Base-by-base conservation (phyloP, 2,797 vertebrate species). In the Siniperca obscura region DNA sequence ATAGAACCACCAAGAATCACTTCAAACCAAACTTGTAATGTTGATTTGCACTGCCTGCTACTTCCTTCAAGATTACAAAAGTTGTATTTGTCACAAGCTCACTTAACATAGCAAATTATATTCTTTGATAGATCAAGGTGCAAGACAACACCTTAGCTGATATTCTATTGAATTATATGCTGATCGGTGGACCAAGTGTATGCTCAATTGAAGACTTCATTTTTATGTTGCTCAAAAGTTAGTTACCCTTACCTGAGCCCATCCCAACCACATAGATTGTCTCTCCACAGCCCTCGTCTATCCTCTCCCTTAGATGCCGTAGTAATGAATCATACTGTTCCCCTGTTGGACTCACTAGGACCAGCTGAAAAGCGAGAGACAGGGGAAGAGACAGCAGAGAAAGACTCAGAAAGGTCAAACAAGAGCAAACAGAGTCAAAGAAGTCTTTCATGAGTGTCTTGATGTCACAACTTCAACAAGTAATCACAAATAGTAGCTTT, bases 211-310 rank as follows among this genome's bases (percentile, higher is more conserved):
- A 25, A 55, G 25, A 44, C 12, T 25, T n/a, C 0, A 68, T 59
- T 21, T 4, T 48, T 2, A 62, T 52, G 0, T 25, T 50, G 3
- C 1, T 56, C 3, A 3, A 17, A 13, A 36, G 61, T 25, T n/a
- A 17, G 9, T n/a, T 1, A 3, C 11, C 40, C 96, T 96, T 93
- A 98, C 98, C 97, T 94, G 97, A 98, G 81, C 98, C 97, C 94
- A 98, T 96, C 57, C 98, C 98, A 76, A 99, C 96, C 87, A 99
- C 97, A 90, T 97, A 99, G 92, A 99, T 98, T 10, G 98, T 98
- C 92, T 99, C 98, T 83, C 98, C 98, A 16, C 97, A 97, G 60
- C 98, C 97, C 79, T 99, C 98, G 60, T 98, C 97, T 89, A 98
- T 97, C 50, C 96, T 95, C 76, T 97, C 97, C 82, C 96, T 96